A percentile compares a stretch with the other conserved stretches of the same genome.
Evolutionary conservation across 2,888 invertebrate genomes (phyloP).

Genomic region (Melanostoma mellinum): DNA sequence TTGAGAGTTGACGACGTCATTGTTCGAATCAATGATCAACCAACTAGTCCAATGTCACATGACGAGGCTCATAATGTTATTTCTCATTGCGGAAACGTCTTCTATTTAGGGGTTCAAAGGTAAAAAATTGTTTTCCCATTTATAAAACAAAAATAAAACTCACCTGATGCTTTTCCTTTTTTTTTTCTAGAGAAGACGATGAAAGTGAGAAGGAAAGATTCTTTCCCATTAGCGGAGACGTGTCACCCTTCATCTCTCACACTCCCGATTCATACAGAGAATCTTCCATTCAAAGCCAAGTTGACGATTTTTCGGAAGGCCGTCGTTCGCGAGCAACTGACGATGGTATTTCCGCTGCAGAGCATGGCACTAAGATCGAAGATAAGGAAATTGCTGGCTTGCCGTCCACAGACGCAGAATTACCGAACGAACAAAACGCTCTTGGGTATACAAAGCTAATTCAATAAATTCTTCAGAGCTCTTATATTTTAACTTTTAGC

Average conservation of each 20-base stretch:
- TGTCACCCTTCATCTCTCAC: constrained; percentile 16
- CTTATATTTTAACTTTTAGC: constrained; percentile 81
- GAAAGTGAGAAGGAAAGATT: constrained; percentile 72
- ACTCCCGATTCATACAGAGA: constrained; percentile 31
- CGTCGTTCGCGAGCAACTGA: neutral
- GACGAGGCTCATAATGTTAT: constrained; percentile 90
- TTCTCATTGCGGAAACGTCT: constrained; percentile 87
- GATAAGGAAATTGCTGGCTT: constrained; percentile 87
- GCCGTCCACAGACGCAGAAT: constrained; percentile 87
- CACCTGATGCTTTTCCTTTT: neutral
- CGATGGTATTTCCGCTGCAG: constrained; percentile 74
- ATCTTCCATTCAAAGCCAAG: constrained; percentile 31
- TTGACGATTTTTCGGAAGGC: constrained; percentile 22
- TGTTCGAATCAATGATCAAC: constrained; percentile 88
- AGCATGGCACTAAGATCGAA: constrained; percentile 82
- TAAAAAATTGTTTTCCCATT: constrained; percentile 67
- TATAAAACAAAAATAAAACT: neutral
- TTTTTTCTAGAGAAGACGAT: constrained; percentile 75
- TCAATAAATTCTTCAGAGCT: constrained; percentile 29
- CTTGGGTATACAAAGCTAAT: constrained; percentile 83
- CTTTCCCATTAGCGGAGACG: constrained; percentile 75
- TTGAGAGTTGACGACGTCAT: constrained; percentile 93
- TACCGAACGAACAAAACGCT: constrained; percentile 87
- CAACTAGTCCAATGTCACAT: constrained; percentile 88
- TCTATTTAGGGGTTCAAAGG: constrained; percentile 85